phyloP scores from a whole-genome alignment of 2,113 vertebrate species.

The Eublepharis macularius region DNA sequence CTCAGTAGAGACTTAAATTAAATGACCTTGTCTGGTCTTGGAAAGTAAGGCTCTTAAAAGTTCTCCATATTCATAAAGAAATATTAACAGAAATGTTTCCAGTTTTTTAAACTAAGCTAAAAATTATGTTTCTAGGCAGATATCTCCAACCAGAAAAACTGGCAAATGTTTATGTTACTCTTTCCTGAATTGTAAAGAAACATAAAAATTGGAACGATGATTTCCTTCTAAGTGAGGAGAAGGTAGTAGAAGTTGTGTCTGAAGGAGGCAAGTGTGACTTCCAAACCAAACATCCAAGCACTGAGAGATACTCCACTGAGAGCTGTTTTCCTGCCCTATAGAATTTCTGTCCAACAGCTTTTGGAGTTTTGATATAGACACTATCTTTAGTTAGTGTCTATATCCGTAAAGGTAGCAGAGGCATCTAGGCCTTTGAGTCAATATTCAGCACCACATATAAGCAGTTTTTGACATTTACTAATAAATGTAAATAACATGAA shows the following conservation, averaged over 20 bases:
- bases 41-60: not conserved
- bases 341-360: conserved; percentile 20
- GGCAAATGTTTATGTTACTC: rapidly evolving
- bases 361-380: not conserved
- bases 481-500: not conserved
- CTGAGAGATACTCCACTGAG: conserved; percentile 39
- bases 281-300: conserved; percentile 66
- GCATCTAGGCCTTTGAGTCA: conserved; percentile 15
- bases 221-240: not conserved
- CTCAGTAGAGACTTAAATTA: conserved; percentile 8
- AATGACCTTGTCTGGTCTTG: not conserved
- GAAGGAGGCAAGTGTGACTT: conserved; percentile 42
- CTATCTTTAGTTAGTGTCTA: not conserved
- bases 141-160: not conserved
- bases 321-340: conserved; percentile 45
- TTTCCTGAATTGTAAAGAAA: not conserved
- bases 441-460: not conserved
- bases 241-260: conserved; percentile 55
- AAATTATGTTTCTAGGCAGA: not conserved
- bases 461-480: conserved; percentile 2
- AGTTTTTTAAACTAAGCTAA: rapidly evolving
- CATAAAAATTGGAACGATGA: not conserved
- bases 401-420: not conserved
- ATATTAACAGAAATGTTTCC: rapidly evolving
- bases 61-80: rapidly evolving